These are phyloP conservation scores for Alcedo atthis DNA, from an alignment of 2,797 vertebrate genomes.

Conservation along the genomic window DNA sequence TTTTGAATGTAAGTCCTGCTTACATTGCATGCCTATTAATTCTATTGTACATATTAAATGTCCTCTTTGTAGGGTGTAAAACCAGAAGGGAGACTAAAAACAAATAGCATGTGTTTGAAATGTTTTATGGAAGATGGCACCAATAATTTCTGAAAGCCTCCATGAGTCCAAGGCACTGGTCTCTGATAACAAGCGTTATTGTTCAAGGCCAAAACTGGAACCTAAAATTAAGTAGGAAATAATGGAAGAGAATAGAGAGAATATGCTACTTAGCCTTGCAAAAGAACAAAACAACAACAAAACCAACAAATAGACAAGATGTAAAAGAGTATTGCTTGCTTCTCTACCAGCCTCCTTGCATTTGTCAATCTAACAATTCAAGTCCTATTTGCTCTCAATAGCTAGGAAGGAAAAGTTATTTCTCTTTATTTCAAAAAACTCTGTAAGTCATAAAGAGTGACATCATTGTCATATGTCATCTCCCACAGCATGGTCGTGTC, in stretches of 20 bases:
- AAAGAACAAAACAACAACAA: background rate
- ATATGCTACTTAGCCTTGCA: background rate
- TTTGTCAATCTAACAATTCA: background rate
- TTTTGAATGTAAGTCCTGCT: slow-evolving; percentile 75
- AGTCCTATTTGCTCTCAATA: background rate
- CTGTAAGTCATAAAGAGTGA: background rate
- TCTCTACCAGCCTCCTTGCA: background rate
- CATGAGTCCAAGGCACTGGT: slow-evolving; percentile 36
- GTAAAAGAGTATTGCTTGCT: background rate
- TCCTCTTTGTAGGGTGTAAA: slow-evolving; percentile 67
- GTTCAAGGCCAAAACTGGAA: background rate
- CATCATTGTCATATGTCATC: background rate
- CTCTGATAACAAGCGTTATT: background rate
- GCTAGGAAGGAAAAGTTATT: background rate
- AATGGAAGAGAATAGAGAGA: background rate
- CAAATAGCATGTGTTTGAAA: slow-evolving; percentile 76
- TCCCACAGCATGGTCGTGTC: background rate
- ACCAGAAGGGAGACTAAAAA: slow-evolving; percentile 75
- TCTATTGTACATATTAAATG: slow-evolving; percentile 78
- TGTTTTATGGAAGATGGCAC: slow-evolving; percentile 64
- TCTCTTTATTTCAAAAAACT: background rate
- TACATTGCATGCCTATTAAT: slow-evolving; percentile 75
- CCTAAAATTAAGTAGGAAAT: slow-evolving; percentile 5
- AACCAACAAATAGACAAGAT: background rate
- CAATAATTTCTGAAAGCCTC: slow-evolving; percentile 58